phyloP scores from a whole-genome alignment of 2,113 vertebrate genomes.

The Dermatemys mawii region DNA sequence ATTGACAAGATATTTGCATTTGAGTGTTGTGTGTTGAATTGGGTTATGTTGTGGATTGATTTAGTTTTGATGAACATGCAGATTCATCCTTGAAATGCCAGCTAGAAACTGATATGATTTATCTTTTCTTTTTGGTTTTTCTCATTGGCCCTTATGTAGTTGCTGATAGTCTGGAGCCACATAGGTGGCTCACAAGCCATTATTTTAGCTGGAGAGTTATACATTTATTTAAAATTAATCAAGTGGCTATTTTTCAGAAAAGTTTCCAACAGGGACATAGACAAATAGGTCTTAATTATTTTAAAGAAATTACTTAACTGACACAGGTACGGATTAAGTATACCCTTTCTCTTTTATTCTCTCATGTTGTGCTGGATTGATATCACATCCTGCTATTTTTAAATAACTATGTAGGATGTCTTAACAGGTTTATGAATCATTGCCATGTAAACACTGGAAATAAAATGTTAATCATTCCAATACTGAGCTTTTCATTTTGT shows the following conservation, averaged over 20 bases:
- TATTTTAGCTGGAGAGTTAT: not conserved
- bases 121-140: constrained; percentile 10
- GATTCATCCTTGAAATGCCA: not conserved
- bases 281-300: not conserved
- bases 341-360: not conserved
- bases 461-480: not conserved
- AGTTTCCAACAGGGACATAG: not conserved
- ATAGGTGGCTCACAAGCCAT: not conserved
- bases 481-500: not conserved
- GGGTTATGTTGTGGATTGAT: not conserved
- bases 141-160: not conserved
- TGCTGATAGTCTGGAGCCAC: not conserved
- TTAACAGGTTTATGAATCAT: not conserved
- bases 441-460: not conserved
- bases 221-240: not conserved
- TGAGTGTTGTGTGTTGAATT: not conserved
- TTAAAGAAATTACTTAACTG: not conserved
- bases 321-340: not conserved
- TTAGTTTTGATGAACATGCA: not conserved
- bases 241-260: not conserved
- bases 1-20: not conserved
- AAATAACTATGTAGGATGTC: not conserved
- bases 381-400: not conserved
- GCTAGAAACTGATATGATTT: not conserved
- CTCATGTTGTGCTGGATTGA: not conserved